Conservation (phyloP, 2,888 invertebrate genomes). For the Rotaria macrura region DNA sequence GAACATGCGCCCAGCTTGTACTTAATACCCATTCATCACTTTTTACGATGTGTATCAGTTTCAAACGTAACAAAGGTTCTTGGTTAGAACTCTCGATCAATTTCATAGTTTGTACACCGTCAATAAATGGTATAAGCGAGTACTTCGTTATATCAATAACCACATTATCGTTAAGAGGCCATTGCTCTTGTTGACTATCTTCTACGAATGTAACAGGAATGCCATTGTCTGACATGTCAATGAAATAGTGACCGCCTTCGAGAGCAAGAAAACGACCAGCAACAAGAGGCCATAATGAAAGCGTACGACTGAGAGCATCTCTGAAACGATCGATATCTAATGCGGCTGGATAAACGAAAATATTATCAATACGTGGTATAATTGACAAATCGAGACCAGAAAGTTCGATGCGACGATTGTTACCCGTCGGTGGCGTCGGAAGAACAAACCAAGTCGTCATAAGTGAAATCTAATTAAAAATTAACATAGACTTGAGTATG, state of each 20-base stretch:
- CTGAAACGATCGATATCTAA: background rate
- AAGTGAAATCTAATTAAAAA: background rate
- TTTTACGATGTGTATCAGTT: background rate
- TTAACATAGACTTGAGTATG: no score
- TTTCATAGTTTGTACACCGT: background rate
- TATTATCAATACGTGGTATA: background rate
- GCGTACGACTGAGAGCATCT: background rate
- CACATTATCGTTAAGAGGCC: background rate
- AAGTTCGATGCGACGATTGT: background rate
- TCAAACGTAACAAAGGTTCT: background rate
- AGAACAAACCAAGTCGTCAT: background rate
- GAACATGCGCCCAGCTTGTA: background rate
- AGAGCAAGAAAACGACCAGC: background rate
- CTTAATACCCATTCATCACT: background rate
- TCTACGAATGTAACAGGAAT: background rate
- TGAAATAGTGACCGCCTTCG: background rate
- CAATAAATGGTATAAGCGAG: background rate
- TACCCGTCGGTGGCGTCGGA: background rate
- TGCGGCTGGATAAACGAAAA: background rate
- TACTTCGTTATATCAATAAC: background rate
- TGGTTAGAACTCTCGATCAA: background rate
- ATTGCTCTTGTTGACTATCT: background rate
- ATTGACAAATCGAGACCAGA: background rate
- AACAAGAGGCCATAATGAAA: background rate
- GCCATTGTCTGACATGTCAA: background rate